These are phyloP conservation scores for Collichthys lucidus DNA, from an alignment of 2,113 vertebrate species.

Conservation along the genomic window DNA sequence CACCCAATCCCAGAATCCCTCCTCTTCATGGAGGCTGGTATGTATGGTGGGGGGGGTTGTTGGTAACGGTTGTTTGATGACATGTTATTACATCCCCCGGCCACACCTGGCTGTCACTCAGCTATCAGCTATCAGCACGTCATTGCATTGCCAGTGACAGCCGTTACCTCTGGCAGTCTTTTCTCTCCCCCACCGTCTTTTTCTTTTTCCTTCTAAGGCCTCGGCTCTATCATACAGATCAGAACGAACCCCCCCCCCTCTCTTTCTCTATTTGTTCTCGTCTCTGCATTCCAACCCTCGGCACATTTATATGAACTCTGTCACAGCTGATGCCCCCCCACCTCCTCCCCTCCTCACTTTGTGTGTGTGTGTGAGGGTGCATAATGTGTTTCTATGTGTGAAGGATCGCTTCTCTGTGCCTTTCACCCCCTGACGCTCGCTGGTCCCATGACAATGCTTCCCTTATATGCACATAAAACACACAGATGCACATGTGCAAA, in stretches of 20 bases:
- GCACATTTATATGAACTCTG: slow-evolving; percentile 68
- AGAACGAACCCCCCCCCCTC: not conserved
- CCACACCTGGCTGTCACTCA: slow-evolving; percentile 34
- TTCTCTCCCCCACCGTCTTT: not conserved
- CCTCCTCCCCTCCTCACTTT: slow-evolving; percentile 31
- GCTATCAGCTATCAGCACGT: slow-evolving; percentile 26
- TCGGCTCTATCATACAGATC: slow-evolving; percentile 35
- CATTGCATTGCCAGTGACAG: slow-evolving; percentile 13
- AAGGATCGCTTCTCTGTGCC: slow-evolving; percentile 71
- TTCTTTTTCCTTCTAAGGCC: slow-evolving; percentile 41
- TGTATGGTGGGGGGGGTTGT: not conserved
- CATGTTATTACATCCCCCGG: slow-evolving; percentile 26
- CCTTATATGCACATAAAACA: slow-evolving; percentile 73
- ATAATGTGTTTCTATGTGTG: slow-evolving; percentile 67
- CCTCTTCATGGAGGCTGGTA: not conserved
- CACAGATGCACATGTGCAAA: slow-evolving; percentile 63
- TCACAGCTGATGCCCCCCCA: slow-evolving; percentile 67
- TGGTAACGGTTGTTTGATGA: slow-evolving; percentile 25
- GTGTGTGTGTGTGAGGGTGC: slow-evolving; percentile 61
- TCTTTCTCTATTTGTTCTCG: slow-evolving; percentile 34
- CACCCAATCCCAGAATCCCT: not conserved
- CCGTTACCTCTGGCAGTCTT: slow-evolving; percentile 13
- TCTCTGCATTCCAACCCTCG: slow-evolving; percentile 58
- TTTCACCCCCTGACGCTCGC: slow-evolving; percentile 64
- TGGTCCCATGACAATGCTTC: slow-evolving; percentile 78